A percentile compares a stretch with the other conserved stretches of the same genome.
Conservation (phyloP, 2,797 vertebrate species). For the Ara ararauna region DNA sequence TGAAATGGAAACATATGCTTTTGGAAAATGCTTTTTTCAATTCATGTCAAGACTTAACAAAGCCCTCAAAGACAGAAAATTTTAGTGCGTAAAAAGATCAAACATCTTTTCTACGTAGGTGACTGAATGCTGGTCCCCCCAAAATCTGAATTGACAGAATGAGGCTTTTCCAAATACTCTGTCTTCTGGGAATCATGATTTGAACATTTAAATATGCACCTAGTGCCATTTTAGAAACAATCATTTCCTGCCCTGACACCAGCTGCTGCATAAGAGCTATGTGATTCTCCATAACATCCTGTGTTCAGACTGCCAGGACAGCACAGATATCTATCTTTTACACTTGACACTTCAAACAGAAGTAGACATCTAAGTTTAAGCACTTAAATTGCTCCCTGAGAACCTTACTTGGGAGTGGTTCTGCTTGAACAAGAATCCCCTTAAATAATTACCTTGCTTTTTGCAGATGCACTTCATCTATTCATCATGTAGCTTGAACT, state of each 20-base stretch:
- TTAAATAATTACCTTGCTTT: neutral
- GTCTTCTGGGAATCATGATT: neutral
- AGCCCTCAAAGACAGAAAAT: neutral
- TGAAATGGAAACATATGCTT: neutral
- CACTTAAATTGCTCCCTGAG: neutral
- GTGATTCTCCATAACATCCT: neutral
- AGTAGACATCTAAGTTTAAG: neutral
- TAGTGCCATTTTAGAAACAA: neutral
- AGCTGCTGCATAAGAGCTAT: neutral
- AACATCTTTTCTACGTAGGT: neutral
- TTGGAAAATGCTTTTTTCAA: neutral
- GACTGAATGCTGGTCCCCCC: neutral
- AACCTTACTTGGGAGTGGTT: neutral
- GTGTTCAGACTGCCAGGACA: accelerated
- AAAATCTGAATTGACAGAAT: neutral
- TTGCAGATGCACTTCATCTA: neutral
- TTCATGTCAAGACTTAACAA: neutral
- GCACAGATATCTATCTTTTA: neutral
- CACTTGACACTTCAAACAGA: neutral
- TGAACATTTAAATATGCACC: neutral
- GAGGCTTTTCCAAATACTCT: neutral
- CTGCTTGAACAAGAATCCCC: neutral
- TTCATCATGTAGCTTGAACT: neutral
- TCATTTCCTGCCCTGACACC: neutral
- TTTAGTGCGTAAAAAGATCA: neutral